Evolutionary conservation across 1,140 invertebrate species (phyloP), one percentile per base, ranked within the genome.

Genomic region (honey bee (Apis mellifera)): DNA sequence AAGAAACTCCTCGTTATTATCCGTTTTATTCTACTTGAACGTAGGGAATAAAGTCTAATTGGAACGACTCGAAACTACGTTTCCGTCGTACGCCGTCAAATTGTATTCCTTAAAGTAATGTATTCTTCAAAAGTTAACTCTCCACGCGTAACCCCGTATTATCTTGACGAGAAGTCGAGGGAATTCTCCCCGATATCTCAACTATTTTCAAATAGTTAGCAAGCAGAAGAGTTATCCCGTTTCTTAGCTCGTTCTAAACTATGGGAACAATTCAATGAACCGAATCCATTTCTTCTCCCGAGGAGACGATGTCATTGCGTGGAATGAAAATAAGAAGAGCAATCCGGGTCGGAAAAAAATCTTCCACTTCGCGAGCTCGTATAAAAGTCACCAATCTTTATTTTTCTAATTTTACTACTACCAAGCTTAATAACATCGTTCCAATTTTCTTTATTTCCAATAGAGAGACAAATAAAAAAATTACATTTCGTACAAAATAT

Each of bases 121-220:
- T 80, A 80, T 80, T 80, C 78, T 80, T 80, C 78, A 13, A 81
- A 42, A n/a, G 62, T 32, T 21, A 60, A 26, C 62, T 65, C 26
- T 65, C 73, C 48, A n/a, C 64, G 48, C 52, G 70, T 82, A 71
- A 70, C 26, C 42, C 42, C 19, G 42, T 59, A 54, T 57, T 59
- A 54, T 57, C 69, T 59, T 55, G 48, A 32, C 60, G 23, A 73
- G 13, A 19, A 32, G 72, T 71, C 54, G 60, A 12, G 23, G 15
- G 70, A 48, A 60, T 59, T 60, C 17, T 11, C 19, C 7, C 2
- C 15, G 81, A 74, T 55, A 85, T 59, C 57, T 60, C 66, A 50
- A 74, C 42, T 42, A 42, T 59, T 84, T 72, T 84, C 50, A 59
- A 77, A 82, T 72, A 59, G n/a, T 79, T 79, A 73, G 57, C 55